These are phyloP conservation scores for Archaeoteleia sp. DNA, from an alignment of 2,888 invertebrate genomes.

Conservation along the genomic window DNA sequence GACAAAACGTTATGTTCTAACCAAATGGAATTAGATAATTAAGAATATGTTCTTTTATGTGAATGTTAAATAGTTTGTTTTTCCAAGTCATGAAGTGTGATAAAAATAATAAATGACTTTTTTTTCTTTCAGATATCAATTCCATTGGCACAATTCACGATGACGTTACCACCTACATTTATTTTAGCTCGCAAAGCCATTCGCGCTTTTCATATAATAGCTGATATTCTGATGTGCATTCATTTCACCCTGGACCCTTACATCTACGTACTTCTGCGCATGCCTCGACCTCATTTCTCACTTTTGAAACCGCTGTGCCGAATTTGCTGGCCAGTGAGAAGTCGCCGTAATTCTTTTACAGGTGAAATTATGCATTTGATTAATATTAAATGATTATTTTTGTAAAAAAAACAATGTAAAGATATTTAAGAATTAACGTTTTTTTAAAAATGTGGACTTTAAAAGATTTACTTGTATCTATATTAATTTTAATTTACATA, in stretches of 20 bases:
- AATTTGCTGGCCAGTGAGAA: conserved; percentile 67
- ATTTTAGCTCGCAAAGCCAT: conserved; percentile 59
- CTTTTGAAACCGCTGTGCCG: conserved; percentile 69
- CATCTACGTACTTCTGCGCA: conserved; percentile 85
- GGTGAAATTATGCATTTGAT: too few relatives aligned
- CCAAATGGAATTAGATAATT: too few relatives aligned
- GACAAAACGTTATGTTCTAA: too few relatives aligned
- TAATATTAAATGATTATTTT: not conserved
- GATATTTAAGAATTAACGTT: not conserved
- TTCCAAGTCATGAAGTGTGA: too few relatives aligned
- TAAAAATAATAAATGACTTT: conserved; percentile 3
- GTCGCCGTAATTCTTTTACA: conserved; percentile 68
- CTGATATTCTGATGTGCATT: conserved; percentile 85
- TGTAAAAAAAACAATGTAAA: not conserved
- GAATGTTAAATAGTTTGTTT: too few relatives aligned
- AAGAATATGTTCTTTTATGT: too few relatives aligned
- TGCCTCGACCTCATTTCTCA: conserved; percentile 67
- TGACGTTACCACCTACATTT: conserved; percentile 56
- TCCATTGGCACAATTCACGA: conserved; percentile 77
- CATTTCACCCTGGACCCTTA: conserved; percentile 91
- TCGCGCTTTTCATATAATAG: conserved; percentile 77
- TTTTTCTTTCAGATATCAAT: conserved; percentile 79
- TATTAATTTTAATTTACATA: too few relatives aligned
- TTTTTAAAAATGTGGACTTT: too few relatives aligned
- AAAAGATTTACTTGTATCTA: too few relatives aligned